Evolutionary conservation across 2,888 invertebrate species (phyloP), one percentile per base, ranked within the genome.

Genomic region (Drosophila rellima): DNA sequence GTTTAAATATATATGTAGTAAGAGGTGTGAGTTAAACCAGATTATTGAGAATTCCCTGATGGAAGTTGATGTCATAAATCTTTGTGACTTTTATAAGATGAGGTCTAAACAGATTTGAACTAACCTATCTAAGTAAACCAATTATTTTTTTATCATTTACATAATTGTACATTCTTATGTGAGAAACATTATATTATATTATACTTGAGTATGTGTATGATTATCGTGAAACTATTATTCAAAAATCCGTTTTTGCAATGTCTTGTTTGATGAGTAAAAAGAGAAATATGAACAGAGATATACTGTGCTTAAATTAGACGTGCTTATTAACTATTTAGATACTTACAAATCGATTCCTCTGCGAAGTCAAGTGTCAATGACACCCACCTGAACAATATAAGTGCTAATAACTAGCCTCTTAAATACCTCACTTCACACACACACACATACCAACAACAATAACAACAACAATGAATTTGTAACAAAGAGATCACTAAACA

Each of bases 401-500:
- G 78, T 77, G 83, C 68, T 80, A 78, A 80, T 72, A 82, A 80
- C 83, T 80, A 82, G 74, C 50, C 57, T 61, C 65, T 77, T 29
- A 48, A 74, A 17, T 69, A 47, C 62, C 59, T 60, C 76, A 73
- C 55, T 52, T 70, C 64, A 70, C 56, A 57, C 51, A 45, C 47
- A 61, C 31, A 18, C 8, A 35, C 13, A 8, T 17, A 54, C 20
- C 26, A 17, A 47, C 33, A 35, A 39, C 33, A n/a, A 39, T 44
- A 37, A 44, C 37, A 33, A 42, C 29, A 61, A 33, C 66, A 57
- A 59, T 74, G 76, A 47, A 20, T 35, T 48, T 29, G 48, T 69
- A 80, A 79, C 76, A 83, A 83, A 81, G 70, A 83, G 81, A 80
- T 83, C 81, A 70, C 45, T 67, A 52, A 55, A 70, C 84, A 84